Conservation (phyloP, 2,888 invertebrate species). For the Penaeus monodon region DNA sequence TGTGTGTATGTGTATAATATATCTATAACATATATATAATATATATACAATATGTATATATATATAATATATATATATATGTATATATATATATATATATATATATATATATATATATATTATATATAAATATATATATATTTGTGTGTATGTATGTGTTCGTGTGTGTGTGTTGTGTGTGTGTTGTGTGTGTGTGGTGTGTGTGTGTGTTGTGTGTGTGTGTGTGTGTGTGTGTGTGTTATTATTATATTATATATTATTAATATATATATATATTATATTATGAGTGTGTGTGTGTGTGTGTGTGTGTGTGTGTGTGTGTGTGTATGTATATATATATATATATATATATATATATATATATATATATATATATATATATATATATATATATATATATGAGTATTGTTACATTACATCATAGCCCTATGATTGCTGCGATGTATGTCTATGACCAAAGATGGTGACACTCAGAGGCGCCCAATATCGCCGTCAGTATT, state of each 20-base stretch:
- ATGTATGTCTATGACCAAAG: no score
- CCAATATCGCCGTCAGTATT: no score
- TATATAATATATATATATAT: slow-evolving; percentile 1
- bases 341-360: slow-evolving; percentile 14
- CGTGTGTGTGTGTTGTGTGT: neutral
- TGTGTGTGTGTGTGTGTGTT: no score
- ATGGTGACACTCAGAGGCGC: no score
- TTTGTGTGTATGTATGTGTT: neutral
- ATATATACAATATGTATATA: neutral
- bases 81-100: slow-evolving; percentile 35
- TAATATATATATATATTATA: slow-evolving; percentile 41
- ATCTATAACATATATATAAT: slow-evolving; percentile 15
- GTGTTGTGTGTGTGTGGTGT: no score
- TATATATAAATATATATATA: neutral
- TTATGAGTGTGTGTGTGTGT: no score
- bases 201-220: no score
- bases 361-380: neutral
- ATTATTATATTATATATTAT: no score
- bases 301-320: slow-evolving; percentile 23
- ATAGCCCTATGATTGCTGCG: no score
- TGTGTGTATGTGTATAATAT: no score
- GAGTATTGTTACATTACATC: neutral
- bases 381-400: neutral
- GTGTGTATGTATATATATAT: slow-evolving; percentile 19
- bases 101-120: slow-evolving; percentile 18